Percentiles rank a stretch among this genome's conserved stretches.
Conservation (phyloP, 2,797 vertebrate species). For the Danio jaintianensis region DNA sequence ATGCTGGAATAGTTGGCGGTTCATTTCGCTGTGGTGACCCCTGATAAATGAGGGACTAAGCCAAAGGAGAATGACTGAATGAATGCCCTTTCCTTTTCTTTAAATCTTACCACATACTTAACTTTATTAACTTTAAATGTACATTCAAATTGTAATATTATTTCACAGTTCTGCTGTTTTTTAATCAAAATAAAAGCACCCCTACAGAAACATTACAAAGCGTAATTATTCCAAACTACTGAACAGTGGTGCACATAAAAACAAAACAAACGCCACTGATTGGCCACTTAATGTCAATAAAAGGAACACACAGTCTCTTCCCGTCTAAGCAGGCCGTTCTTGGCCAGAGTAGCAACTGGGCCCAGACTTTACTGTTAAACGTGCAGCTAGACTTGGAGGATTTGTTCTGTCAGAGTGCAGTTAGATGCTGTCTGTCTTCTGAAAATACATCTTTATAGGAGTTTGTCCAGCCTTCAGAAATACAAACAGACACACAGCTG, state of each 20-base stretch:
- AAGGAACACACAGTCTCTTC: background rate
- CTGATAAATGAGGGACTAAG: no score
- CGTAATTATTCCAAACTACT: background rate
- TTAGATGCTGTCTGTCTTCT: background rate
- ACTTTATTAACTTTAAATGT: no score
- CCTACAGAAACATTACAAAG: background rate
- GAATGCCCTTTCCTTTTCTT: no score
- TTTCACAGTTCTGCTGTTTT: background rate
- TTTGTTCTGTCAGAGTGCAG: background rate
- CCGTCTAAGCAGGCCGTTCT: background rate
- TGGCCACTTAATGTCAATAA: background rate
- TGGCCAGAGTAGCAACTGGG: background rate
- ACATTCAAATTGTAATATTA: background rate
- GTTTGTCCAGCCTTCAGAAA: background rate
- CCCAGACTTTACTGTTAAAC: constrained; percentile 1
- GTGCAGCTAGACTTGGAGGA: constrained; percentile 1
- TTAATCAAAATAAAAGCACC: background rate
- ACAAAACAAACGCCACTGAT: background rate
- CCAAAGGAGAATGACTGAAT: no score
- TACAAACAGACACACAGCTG: constrained; percentile 33
- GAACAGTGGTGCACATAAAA: background rate
- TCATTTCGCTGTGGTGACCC: no score
- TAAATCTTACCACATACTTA: no score
- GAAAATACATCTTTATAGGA: constrained; percentile 13
- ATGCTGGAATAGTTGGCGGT: no score